Conservation (phyloP, 2,113 vertebrate species). For the Carassius auratus region DNA sequence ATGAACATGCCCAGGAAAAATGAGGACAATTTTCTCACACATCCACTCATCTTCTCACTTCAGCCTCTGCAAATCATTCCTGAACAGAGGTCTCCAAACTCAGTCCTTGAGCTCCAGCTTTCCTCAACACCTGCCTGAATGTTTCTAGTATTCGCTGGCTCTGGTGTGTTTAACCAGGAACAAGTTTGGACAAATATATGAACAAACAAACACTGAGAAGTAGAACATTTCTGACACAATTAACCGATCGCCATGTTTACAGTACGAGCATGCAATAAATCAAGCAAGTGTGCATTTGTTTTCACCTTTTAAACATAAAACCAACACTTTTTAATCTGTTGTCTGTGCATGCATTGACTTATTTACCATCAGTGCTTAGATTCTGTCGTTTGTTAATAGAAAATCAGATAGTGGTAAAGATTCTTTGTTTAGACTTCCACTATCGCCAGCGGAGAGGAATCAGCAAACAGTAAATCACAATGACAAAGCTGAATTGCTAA, state of each 20-base stretch:
- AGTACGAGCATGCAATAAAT: too few relatives aligned
- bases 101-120: too few relatives aligned
- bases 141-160: too few relatives aligned
- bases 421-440: slow-evolving; percentile 41
- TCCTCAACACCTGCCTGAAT: too few relatives aligned
- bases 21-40: slow-evolving; percentile 67
- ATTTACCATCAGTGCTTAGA: slow-evolving; percentile 8
- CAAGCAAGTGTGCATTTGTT: too few relatives aligned
- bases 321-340: too few relatives aligned
- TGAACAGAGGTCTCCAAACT: not conserved
- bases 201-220: not conserved
- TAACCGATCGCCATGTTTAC: too few relatives aligned
- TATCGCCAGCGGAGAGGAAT: slow-evolving; percentile 48
- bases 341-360: slow-evolving; percentile 13
- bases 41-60: slow-evolving; percentile 63
- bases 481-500: slow-evolving; percentile 59
- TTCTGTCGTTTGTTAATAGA: slow-evolving; percentile 35
- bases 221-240: not conserved
- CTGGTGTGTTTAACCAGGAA: too few relatives aligned
- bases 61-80: slow-evolving; percentile 43
- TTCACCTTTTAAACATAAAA: too few relatives aligned
- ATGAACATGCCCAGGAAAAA: slow-evolving; percentile 71
- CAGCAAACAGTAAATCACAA: slow-evolving; percentile 58
- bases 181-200: not conserved
- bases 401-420: slow-evolving; percentile 24